A percentile compares a stretch with the other conserved stretches of the same genome.
Conservation (phyloP, 2,888 invertebrate genomes). For the Tyria jacobaeae region DNA sequence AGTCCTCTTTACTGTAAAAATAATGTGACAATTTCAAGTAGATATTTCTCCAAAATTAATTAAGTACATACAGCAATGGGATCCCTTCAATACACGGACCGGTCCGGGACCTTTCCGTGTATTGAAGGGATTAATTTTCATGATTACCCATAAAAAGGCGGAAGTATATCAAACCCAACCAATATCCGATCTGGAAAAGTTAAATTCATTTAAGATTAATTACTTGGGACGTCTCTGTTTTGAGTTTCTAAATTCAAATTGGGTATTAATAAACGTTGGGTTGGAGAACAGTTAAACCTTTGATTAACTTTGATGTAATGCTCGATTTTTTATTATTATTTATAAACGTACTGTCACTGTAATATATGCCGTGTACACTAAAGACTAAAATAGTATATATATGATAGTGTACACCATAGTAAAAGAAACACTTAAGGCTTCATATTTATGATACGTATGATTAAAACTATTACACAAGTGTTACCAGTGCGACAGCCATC, state of each 20-base stretch:
- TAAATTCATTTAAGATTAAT: conserved; percentile 4
- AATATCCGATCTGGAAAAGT: conserved; percentile 4
- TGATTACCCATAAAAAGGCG: background rate
- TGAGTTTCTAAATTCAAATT: background rate
- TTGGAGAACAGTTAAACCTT: conserved; percentile 1
- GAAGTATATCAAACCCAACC: conserved; percentile 4
- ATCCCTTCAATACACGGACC: too few species aligned
- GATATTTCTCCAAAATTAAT: background rate
- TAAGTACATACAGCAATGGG: background rate
- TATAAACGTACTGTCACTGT: too few species aligned
- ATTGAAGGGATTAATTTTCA: background rate
- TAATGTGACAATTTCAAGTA: background rate
- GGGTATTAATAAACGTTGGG: conserved; percentile 1
- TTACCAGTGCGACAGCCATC: too few species aligned
- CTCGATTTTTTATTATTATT: too few species aligned
- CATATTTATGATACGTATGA: too few species aligned
- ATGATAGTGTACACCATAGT: too few species aligned
- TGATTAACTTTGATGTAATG: conserved; percentile 5
- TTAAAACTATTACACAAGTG: too few species aligned
- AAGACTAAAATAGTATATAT: too few species aligned
- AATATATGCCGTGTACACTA: too few species aligned
- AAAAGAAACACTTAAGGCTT: too few species aligned
- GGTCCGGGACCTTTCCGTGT: background rate
- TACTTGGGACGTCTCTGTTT: conserved; percentile 2
- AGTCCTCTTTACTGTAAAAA: background rate